These are phyloP conservation scores for Brachionus koreanus DNA, from an alignment of 1,140 invertebrate species.

Conservation along the genomic window DNA sequence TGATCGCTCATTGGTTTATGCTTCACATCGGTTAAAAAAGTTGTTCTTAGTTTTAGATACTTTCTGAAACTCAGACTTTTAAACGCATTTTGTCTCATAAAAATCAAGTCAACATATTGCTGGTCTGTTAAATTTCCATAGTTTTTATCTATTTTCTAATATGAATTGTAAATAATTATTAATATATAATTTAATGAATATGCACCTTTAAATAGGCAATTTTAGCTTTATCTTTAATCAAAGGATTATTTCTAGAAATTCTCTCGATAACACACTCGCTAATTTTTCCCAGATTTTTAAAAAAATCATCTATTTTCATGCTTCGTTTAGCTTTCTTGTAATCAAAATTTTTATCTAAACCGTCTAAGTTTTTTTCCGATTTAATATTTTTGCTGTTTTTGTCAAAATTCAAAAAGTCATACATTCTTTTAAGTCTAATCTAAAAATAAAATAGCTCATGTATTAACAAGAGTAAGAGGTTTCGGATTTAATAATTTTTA, in stretches of 20 bases:
- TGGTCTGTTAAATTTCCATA: constrained; percentile 10
- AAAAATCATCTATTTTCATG: neutral
- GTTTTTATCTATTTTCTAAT: neutral
- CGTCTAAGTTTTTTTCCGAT: neutral
- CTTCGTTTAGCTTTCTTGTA: neutral
- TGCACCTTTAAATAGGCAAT: neutral
- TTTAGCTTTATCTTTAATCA: neutral
- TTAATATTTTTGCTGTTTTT: neutral
- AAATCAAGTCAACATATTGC: constrained; percentile 27
- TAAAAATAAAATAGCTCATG: neutral
- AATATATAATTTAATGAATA: neutral
- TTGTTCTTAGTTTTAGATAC: neutral
- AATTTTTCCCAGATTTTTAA: neutral
- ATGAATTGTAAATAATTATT: neutral
- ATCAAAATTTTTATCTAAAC: neutral
- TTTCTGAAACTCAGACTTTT: constrained; percentile 1
- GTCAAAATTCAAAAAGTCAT: constrained; percentile 37
- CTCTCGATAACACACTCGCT: neutral
- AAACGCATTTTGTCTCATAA: constrained; percentile 20
- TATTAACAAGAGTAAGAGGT: too few relatives aligned
- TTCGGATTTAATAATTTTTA: too few relatives aligned
- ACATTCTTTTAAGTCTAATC: constrained; percentile 26
- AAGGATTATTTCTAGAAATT: neutral
- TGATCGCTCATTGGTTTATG: neutral
- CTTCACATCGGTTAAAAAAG: neutral